phyloP scores from a whole-genome alignment of 2,797 vertebrate genomes.

The Ctenopoma kingsleyae region DNA sequence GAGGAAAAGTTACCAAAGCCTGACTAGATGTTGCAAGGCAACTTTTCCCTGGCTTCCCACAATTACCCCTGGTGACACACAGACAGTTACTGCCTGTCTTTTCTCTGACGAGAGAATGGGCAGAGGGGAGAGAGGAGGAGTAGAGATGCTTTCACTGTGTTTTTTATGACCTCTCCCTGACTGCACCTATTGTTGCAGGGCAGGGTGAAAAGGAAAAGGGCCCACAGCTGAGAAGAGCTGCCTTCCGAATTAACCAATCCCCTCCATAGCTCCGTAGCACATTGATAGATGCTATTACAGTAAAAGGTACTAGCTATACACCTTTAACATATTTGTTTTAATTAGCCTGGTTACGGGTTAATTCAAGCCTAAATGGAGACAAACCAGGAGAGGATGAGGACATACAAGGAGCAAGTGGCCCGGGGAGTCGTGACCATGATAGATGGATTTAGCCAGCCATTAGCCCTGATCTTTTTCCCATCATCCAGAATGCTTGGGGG shows the following conservation, averaged over 20 bases:
- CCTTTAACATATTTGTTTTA: conserved; percentile 56
- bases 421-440: conserved; percentile 74
- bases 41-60: conserved; percentile 76
- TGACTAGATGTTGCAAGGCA: conserved; percentile 72
- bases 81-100: conserved; percentile 83
- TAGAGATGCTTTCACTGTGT: conserved; percentile 84
- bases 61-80: conserved; percentile 80
- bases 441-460: conserved; percentile 75
- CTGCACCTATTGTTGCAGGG: conserved; percentile 82
- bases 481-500: conserved; percentile 67
- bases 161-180: conserved; percentile 86
- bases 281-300: conserved; percentile 57
- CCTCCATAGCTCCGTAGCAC: conserved; percentile 31
- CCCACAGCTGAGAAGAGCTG: conserved; percentile 79
- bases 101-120: conserved; percentile 80
- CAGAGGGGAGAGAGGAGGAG: conserved; percentile 83
- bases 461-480: conserved; percentile 78
- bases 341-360: conserved; percentile 44
- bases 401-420: conserved; percentile 68
- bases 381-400: conserved; percentile 59
- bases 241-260: conserved; percentile 70
- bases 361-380: conserved; percentile 43
- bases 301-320: conserved; percentile 38
- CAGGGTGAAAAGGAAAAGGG: conserved; percentile 79
- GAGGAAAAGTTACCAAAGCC: conserved; percentile 56